Conservation (phyloP, 1,140 invertebrate species). For the Homarus americanus region DNA sequence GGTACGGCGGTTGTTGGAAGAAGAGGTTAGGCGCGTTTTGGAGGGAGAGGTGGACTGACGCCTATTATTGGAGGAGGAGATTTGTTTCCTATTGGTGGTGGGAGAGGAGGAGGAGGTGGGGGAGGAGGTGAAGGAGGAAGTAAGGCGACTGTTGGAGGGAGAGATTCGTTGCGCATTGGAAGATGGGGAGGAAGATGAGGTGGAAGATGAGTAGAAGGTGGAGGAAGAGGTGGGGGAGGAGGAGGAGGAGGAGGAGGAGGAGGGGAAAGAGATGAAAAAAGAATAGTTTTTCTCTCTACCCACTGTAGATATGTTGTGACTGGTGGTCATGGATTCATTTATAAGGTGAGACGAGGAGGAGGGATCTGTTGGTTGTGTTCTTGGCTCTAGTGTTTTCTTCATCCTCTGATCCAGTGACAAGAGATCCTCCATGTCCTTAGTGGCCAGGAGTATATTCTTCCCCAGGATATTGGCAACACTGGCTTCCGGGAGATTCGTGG, state of each 20-base stretch:
- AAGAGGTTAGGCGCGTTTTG: too few relatives aligned
- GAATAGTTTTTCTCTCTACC: too few relatives aligned
- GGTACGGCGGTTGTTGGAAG: too few relatives aligned
- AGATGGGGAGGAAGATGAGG: neutral
- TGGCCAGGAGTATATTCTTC: slow-evolving; percentile 42
- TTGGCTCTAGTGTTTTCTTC: slow-evolving; percentile 34
- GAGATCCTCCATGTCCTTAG: slow-evolving; percentile 37
- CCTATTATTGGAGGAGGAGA: too few relatives aligned
- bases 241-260: neutral
- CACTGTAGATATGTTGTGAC: too few relatives aligned
- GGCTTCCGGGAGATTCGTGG: neutral
- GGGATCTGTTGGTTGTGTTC: neutral
- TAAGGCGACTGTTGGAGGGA: too few relatives aligned
- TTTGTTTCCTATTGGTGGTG: too few relatives aligned
- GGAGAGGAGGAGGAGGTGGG: too few relatives aligned
- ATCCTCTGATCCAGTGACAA: slow-evolving; percentile 26
- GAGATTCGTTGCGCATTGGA: too few relatives aligned
- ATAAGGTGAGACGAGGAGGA: neutral
- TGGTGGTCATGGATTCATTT: neutral
- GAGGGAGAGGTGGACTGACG: too few relatives aligned
- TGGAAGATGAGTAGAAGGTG: neutral
- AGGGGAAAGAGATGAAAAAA: too few relatives aligned
- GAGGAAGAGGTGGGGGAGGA: neutral
- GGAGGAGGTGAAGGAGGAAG: too few relatives aligned
- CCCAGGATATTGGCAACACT: slow-evolving; percentile 25